Base-by-base conservation (phyloP, 2,113 vertebrate species). In the Protomyctophum bolini region DNA sequence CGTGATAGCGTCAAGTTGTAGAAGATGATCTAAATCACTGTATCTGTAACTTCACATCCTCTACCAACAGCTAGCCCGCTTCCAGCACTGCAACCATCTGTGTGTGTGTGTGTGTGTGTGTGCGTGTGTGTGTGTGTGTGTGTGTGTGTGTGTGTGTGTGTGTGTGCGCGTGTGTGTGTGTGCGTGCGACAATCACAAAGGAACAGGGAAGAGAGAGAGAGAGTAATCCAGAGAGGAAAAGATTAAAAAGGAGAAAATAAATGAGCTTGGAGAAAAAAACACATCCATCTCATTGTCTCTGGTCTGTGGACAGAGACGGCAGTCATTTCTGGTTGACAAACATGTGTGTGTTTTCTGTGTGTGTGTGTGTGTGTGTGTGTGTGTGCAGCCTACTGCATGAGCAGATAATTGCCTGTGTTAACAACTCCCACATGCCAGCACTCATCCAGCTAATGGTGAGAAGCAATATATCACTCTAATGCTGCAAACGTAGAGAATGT, bases 301-400 rank as follows among this genome's bases (percentile, higher is more conserved):
- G 3, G 33, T 41, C 33, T 6, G 33, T 41, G 33, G 33, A 41
- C 33, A 41, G 33, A 3, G 33, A 41, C 33, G 4, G 33, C 33
- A 41, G 33, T 41, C 3, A 41, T 41, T 41, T 54, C 74, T 63
- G 78, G 28, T 21, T 11, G 15, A 64, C 7, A 64, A 28, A 64
- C 33, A 77, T 68, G 7, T 41, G 63, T 41, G 33, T 3, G 33
- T 41, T n/a, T n/a, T n/a, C n/a, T n/a, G 33, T 2, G 3, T 41
- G 33, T 41, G 33, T 41, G 33, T 41, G 33, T 6, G 5, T 41
- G 33, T 41, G 33, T 41, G 3, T 4, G 33, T 41, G 33, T 41
- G 33, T 41, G 33, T 41, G 33, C 33, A 41, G 21, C 21, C 21
- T 6, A 41, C 33, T 41, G 33, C 33, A 41, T 41, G 33, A 4